phyloP scores from a whole-genome alignment of 2,797 vertebrate species.

The Macrochelys suwanniensis region DNA sequence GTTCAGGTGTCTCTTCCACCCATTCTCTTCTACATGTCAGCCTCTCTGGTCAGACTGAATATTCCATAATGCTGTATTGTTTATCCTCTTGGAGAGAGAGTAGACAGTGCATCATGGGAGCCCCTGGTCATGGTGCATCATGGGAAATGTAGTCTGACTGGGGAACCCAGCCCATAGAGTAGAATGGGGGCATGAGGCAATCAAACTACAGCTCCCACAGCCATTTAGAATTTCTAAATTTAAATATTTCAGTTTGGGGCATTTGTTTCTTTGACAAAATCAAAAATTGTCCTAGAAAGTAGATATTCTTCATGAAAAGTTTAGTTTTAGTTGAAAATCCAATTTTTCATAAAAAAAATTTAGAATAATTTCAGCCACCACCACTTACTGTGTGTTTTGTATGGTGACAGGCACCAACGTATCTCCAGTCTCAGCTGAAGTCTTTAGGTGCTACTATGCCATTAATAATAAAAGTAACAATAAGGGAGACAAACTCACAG shows the following conservation, averaged over 20 bases:
- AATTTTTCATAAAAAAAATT: background rate
- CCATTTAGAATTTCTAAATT: background rate
- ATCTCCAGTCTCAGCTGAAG: background rate
- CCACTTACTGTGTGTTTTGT: background rate
- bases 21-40: background rate
- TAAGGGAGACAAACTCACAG: background rate
- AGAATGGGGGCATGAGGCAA: background rate
- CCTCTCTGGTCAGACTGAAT: background rate
- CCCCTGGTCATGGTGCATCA: background rate
- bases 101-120: background rate
- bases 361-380: background rate
- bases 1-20: accelerated
- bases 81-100: background rate
- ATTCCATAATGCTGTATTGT: background rate
- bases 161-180: background rate
- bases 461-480: slow-evolving; percentile 2
- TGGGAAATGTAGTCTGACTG: background rate
- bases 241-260: background rate
- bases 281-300: background rate
- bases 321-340: background rate
- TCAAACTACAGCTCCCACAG: background rate
- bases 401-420: background rate
- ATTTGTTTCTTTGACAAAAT: background rate
- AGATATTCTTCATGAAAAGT: accelerated
- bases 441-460: background rate